Percentiles rank a stretch among this genome's conserved stretches.
Conservation (phyloP, 2,888 invertebrate species). For the Heterodera filipjevi region DNA sequence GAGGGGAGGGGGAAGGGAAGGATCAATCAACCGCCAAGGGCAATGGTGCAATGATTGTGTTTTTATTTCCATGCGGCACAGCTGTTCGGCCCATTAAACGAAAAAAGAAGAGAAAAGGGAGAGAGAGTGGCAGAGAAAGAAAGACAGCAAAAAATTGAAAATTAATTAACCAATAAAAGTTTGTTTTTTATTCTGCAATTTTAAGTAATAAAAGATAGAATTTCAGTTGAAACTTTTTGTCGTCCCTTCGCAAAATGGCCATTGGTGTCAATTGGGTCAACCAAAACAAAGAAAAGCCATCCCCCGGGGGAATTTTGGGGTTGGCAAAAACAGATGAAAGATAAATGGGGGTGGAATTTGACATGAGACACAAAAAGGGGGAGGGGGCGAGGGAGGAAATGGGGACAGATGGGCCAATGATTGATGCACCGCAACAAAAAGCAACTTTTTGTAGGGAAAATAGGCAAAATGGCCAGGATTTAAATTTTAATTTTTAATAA, state of each 20-base stretch:
- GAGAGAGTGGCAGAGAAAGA: neutral
- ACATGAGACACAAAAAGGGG: neutral
- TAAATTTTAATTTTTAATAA: neutral
- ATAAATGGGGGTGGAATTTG: neutral
- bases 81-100: no score
- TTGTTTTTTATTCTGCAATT: neutral
- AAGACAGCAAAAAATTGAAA: neutral
- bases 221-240: neutral
- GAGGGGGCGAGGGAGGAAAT: neutral
- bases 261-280: neutral
- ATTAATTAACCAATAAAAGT: neutral
- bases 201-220: neutral
- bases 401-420: neutral
- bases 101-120: no score
- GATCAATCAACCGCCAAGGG: no score
- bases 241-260: no score
- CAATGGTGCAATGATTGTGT: no score
- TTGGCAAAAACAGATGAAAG: neutral
- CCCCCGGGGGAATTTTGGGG: neutral
- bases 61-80: no score
- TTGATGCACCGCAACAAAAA: neutral
- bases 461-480: neutral
- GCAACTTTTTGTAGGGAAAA: neutral
- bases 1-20: neutral
- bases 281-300: neutral